Conservation (phyloP, 1,140 invertebrate species). For the Whitmania pigra region DNA sequence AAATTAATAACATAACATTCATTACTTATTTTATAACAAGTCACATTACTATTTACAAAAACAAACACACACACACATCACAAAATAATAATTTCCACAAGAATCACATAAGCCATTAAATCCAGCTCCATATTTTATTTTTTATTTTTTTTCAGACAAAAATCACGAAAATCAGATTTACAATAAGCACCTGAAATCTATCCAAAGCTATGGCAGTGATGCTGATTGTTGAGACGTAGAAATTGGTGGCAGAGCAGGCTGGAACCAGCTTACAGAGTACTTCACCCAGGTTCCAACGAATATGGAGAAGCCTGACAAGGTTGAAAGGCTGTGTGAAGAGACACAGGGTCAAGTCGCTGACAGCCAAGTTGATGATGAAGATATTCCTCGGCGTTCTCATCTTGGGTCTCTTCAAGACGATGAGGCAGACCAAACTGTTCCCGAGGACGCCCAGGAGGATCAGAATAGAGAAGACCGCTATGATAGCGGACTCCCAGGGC, state of each 20-base stretch:
- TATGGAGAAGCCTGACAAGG: constrained; percentile 56
- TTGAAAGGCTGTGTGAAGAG: constrained; percentile 73
- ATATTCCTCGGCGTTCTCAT: constrained; percentile 75
- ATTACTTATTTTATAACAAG: too few species aligned
- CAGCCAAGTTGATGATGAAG: constrained; percentile 74
- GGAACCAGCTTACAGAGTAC: constrained; percentile 63
- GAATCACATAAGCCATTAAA: too few species aligned
- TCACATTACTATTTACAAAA: too few species aligned
- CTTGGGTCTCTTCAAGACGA: constrained; percentile 60
- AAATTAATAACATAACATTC: neutral
- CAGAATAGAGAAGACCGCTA: constrained; percentile 57
- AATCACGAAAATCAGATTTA: neutral
- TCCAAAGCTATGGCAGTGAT: constrained; percentile 79
- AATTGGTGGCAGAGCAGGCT: constrained; percentile 66
- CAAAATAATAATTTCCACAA: too few species aligned
- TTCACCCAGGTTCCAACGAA: constrained; percentile 41
- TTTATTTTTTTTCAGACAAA: too few species aligned
- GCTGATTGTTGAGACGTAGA: constrained; percentile 75
- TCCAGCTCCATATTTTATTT: too few species aligned
- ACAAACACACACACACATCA: too few species aligned
- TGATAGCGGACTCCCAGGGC: constrained; percentile 41
- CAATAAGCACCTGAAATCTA: constrained; percentile 46
- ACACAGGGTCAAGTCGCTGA: constrained; percentile 69
- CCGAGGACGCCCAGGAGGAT: constrained; percentile 64
- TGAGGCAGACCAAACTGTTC: constrained; percentile 66